phyloP scores from a whole-genome alignment of 2,888 invertebrate genomes.

The Quadroppia sp. region DNA sequence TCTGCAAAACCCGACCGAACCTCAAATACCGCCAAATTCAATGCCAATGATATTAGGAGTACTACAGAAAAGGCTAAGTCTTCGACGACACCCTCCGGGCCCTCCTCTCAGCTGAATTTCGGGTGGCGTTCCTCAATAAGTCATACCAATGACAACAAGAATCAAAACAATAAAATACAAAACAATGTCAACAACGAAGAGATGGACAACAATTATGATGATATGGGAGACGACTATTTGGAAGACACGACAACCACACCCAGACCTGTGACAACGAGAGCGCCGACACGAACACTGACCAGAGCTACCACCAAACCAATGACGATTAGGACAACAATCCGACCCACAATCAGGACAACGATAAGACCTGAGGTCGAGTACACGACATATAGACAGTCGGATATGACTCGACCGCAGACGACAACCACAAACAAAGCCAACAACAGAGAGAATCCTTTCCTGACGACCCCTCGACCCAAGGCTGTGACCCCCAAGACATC shows the following conservation, averaged over 20 bases:
- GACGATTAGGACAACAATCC: neutral
- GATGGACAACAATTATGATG: neutral
- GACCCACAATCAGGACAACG: neutral
- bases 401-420: conserved; percentile 9
- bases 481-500: neutral
- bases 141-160: neutral
- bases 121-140: conserved; percentile 32
- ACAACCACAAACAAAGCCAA: neutral
- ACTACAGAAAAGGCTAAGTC: conserved; percentile 10
- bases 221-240: neutral
- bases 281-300: neutral
- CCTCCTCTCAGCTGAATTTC: neutral
- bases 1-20: conserved; percentile 1
- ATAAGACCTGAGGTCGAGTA: neutral
- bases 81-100: neutral
- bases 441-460: neutral
- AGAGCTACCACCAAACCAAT: conserved; percentile 3
- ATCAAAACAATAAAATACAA: neutral
- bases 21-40: neutral
- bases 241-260: neutral
- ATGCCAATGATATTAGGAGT: conserved; percentile 5
- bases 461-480: neutral
- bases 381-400: neutral
- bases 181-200: neutral
- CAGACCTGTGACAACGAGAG: neutral